These are phyloP conservation scores for Jordanella pulchra DNA, from an alignment of 2,797 vertebrate species.

Conservation along the genomic window DNA sequence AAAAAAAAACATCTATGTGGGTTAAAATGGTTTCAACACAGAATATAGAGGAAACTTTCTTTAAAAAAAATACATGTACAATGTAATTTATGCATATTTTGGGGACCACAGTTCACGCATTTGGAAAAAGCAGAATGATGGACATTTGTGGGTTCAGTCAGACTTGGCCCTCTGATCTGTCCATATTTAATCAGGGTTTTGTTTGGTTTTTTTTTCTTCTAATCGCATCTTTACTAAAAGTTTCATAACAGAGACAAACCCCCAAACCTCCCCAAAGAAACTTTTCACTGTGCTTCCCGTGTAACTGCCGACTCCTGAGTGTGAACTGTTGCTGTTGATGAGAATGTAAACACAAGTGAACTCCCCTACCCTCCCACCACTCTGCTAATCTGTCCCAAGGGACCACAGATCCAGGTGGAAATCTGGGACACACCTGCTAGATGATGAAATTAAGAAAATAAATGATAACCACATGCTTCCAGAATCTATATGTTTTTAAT, in stretches of 20 bases:
- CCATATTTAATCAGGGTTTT: slow-evolving; percentile 50
- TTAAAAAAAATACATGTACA: slow-evolving; percentile 70
- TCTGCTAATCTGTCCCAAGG: slow-evolving; percentile 40
- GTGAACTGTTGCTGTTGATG: slow-evolving; percentile 70
- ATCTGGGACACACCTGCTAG: slow-evolving; percentile 58
- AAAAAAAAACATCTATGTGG: slow-evolving; percentile 61
- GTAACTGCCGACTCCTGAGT: slow-evolving; percentile 51
- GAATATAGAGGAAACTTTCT: slow-evolving; percentile 48
- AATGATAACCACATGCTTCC: slow-evolving; percentile 70
- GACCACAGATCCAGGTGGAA: slow-evolving; percentile 56
- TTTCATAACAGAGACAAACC: slow-evolving; percentile 50
- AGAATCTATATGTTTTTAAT: slow-evolving; percentile 67
- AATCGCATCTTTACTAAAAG: slow-evolving; percentile 59
- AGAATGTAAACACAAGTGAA: slow-evolving; percentile 71
- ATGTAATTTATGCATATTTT: slow-evolving; percentile 80
- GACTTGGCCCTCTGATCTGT: background rate
- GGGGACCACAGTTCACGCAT: slow-evolving; percentile 68
- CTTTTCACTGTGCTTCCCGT: slow-evolving; percentile 80
- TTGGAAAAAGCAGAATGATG: slow-evolving; percentile 44
- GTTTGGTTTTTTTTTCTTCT: slow-evolving; percentile 46
- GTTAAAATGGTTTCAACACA: slow-evolving; percentile 56
- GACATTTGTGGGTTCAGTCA: slow-evolving; percentile 41
- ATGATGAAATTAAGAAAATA: slow-evolving; percentile 61
- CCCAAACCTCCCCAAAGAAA: slow-evolving; percentile 62
- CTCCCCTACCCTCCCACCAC: slow-evolving; percentile 7